Evolutionary conservation across 2,888 invertebrate species (phyloP).

Genomic region (Brassicogethes aeneus): DNA sequence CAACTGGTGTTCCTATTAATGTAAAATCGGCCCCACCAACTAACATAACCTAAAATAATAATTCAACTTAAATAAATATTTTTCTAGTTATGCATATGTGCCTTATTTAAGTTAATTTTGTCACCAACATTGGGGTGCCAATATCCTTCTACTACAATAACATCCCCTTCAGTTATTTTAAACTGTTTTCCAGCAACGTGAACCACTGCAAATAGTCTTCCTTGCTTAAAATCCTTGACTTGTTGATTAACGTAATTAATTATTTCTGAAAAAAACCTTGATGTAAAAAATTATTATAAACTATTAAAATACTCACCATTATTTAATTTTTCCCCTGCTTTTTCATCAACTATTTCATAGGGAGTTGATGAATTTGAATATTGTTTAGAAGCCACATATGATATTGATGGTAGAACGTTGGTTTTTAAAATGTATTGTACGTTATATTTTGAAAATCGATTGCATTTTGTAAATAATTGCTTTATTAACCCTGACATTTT

Average conservation of each 20-base stretch:
- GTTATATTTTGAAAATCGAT: conserved; percentile 7
- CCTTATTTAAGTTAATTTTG: conserved; percentile 72
- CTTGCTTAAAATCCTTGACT: conserved; percentile 45
- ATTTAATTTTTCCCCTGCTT: conserved; percentile 22
- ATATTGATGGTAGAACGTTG: neutral
- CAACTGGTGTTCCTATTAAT: conserved; percentile 68
- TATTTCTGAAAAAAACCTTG: conserved; percentile 39
- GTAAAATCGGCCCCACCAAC: conserved; percentile 75
- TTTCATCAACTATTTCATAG: conserved; percentile 32
- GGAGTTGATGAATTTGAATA: conserved; percentile 20
- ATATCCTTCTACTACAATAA: conserved; percentile 71
- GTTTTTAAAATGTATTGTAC: conserved; percentile 2
- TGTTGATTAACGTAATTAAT: conserved; percentile 56
- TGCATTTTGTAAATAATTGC: conserved; percentile 14
- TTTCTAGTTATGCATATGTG: too few species aligned
- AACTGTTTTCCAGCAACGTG: conserved; percentile 76
- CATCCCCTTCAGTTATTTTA: conserved; percentile 77
- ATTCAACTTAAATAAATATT: conserved; percentile 1
- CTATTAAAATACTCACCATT: conserved; percentile 19
- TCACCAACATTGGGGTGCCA: conserved; percentile 80
- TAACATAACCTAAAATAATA: conserved; percentile 48
- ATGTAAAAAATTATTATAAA: conserved; percentile 6
- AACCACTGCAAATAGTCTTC: conserved; percentile 72
- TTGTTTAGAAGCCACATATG: conserved; percentile 1
- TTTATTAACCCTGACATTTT: conserved; percentile 19